These are phyloP conservation scores for Micromesistius poutassou DNA, from an alignment of 2,797 vertebrate species.

Conservation along the genomic window DNA sequence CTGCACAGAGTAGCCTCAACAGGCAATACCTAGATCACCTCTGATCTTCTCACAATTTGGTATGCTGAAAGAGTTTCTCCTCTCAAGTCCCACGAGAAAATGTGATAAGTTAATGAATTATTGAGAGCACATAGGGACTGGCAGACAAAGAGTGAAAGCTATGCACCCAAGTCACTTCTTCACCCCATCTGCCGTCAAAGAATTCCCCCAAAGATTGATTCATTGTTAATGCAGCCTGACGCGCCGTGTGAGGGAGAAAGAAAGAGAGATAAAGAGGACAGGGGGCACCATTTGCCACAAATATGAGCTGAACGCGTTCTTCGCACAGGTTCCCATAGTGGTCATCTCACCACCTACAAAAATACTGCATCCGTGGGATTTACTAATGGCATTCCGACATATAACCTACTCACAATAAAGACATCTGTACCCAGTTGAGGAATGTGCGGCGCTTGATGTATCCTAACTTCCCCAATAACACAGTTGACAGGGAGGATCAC, in stretches of 20 bases:
- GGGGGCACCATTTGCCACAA: slow-evolving; percentile 72
- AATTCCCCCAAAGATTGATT: slow-evolving; percentile 81
- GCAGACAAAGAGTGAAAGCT: slow-evolving; percentile 71
- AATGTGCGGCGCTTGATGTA: slow-evolving; percentile 15
- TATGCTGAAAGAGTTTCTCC: slow-evolving; percentile 37
- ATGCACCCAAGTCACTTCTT: slow-evolving; percentile 71
- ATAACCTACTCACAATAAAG: slow-evolving; percentile 46
- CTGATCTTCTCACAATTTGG: slow-evolving; percentile 38
- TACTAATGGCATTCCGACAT: slow-evolving; percentile 61
- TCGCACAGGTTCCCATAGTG: slow-evolving; percentile 76
- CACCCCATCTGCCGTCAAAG: slow-evolving; percentile 81
- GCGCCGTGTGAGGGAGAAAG: slow-evolving; percentile 74
- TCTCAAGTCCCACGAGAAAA: slow-evolving; percentile 63
- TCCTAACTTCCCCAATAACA: not conserved
- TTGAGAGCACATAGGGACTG: slow-evolving; percentile 63
- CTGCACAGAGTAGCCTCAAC: not conserved
- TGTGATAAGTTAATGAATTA: slow-evolving; percentile 78
- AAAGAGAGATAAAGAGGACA: slow-evolving; percentile 73
- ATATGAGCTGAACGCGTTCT: slow-evolving; percentile 70
- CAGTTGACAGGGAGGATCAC: not conserved
- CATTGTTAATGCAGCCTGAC: slow-evolving; percentile 82
- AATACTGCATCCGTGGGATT: slow-evolving; percentile 53
- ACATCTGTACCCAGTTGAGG: slow-evolving; percentile 44
- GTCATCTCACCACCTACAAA: slow-evolving; percentile 48
- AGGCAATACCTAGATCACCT: slow-evolving; percentile 25